Conservation (phyloP, 2,113 vertebrate species). For the Tragulus kanchil region DNA sequence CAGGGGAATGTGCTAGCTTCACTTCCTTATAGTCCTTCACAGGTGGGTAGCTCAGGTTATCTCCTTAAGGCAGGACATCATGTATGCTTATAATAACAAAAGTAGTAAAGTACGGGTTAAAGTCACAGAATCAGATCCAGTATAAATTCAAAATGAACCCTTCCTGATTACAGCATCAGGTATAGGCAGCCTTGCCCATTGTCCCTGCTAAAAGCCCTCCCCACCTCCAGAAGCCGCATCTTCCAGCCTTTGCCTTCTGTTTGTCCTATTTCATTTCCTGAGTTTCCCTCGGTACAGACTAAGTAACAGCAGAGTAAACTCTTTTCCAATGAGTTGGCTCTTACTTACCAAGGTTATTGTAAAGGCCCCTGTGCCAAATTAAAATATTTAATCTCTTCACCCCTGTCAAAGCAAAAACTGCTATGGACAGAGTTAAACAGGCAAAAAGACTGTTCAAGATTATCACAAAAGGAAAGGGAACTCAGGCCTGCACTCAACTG, state of each 20-base stretch:
- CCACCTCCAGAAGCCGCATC: neutral
- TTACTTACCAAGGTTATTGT: neutral
- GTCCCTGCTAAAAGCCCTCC: neutral
- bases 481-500: neutral
- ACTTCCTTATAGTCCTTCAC: too few species aligned
- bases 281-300: neutral
- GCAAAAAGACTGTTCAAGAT: neutral
- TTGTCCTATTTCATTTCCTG: neutral
- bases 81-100: too few species aligned
- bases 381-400: neutral
- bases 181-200: neutral
- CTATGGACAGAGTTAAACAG: neutral
- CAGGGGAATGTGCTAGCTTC: too few species aligned
- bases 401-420: neutral
- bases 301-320: neutral
- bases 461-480: neutral
- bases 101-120: too few species aligned
- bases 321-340: too few species aligned
- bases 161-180: neutral
- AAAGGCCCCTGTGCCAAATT: neutral
- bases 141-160: too few species aligned
- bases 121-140: too few species aligned
- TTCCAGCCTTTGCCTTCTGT: neutral
- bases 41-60: too few species aligned
- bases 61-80: too few species aligned